These are phyloP conservation scores for Rhinatrema bivittatum DNA, from an alignment of 2,797 vertebrate genomes.

Conservation along the genomic window DNA sequence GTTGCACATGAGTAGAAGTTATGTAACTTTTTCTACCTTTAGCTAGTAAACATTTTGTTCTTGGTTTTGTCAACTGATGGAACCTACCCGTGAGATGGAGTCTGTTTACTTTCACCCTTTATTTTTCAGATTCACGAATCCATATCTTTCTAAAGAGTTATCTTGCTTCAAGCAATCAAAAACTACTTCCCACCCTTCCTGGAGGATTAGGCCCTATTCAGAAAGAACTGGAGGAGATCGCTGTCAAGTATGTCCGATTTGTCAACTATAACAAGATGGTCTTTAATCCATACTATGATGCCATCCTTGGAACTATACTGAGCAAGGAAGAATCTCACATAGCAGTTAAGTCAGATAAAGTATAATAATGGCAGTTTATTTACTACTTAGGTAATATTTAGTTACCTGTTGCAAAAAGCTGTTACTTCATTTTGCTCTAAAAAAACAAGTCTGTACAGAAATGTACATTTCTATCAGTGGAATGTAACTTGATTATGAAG, in stretches of 20 bases:
- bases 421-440: slow-evolving; percentile 2
- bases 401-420: too few relatives aligned
- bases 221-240: slow-evolving; percentile 80
- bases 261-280: slow-evolving; percentile 96
- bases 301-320: slow-evolving; percentile 69
- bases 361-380: slow-evolving; percentile 13
- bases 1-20: too few relatives aligned
- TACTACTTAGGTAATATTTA: neutral
- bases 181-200: slow-evolving; percentile 61
- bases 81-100: too few relatives aligned
- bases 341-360: slow-evolving; percentile 18
- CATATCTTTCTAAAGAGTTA: slow-evolving; percentile 74
- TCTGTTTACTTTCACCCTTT: too few relatives aligned
- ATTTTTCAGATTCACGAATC: slow-evolving; percentile 72
- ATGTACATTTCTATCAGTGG: slow-evolving; percentile 23
- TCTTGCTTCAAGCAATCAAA: slow-evolving; percentile 69
- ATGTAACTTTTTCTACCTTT: too few relatives aligned
- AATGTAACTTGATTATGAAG: too few relatives aligned
- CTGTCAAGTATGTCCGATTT: slow-evolving; percentile 74
- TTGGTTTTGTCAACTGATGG: too few relatives aligned
- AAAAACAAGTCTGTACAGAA: slow-evolving; percentile 4
- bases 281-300: slow-evolving; percentile 88
- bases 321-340: slow-evolving; percentile 31
- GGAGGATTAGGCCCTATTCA: slow-evolving; percentile 80
- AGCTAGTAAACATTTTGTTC: too few relatives aligned